phyloP scores from a whole-genome alignment of 2,888 invertebrate species.

The Leucophenga maculata region DNA sequence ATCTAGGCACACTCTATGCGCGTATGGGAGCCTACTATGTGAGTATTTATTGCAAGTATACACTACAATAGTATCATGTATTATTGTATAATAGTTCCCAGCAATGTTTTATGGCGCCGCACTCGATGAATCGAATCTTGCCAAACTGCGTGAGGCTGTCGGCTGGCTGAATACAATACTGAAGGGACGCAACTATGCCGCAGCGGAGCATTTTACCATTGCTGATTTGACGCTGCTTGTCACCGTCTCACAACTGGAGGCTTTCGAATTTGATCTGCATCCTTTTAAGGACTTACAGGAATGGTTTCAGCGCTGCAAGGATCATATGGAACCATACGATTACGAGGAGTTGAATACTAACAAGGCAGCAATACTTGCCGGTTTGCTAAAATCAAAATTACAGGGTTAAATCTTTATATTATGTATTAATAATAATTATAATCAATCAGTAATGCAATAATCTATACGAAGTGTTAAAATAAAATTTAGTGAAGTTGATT shows the following conservation, averaged over 20 bases:
- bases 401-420: slow-evolving; percentile 23
- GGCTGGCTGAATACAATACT: slow-evolving; percentile 75
- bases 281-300: slow-evolving; percentile 74
- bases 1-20: slow-evolving; percentile 75
- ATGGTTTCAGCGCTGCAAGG: slow-evolving; percentile 81
- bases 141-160: slow-evolving; percentile 75
- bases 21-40: slow-evolving; percentile 75
- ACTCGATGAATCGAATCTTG: slow-evolving; percentile 72
- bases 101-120: slow-evolving; percentile 73
- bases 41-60: slow-evolving; percentile 58
- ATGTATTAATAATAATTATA: no score
- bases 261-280: slow-evolving; percentile 74
- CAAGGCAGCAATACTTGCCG: slow-evolving; percentile 76
- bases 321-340: slow-evolving; percentile 77
- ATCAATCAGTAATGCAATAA: background rate
- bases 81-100: slow-evolving; percentile 68
- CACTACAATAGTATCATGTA: no score
- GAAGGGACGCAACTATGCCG: slow-evolving; percentile 75
- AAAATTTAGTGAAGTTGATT: background rate
- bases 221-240: slow-evolving; percentile 69
- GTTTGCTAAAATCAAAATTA: slow-evolving; percentile 74
- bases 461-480: background rate
- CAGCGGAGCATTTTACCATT: slow-evolving; percentile 74
- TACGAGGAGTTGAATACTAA: slow-evolving; percentile 78
- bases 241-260: slow-evolving; percentile 72